Evolutionary conservation across 2,888 invertebrate species (phyloP).

Genomic region (Phragmatobia fuliginosa): DNA sequence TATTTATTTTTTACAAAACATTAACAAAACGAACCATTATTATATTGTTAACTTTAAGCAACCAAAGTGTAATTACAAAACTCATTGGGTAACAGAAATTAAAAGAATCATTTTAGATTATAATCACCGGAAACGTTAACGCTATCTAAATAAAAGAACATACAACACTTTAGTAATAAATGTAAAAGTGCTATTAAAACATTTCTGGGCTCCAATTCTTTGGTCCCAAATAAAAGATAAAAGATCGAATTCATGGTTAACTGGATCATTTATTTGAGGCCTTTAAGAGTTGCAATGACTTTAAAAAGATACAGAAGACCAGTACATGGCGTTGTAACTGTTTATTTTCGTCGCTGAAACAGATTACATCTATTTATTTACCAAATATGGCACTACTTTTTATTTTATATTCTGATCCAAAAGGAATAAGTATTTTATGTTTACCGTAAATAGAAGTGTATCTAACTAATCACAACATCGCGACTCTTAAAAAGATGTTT

Average conservation of each 20-base stretch:
- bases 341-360: neutral
- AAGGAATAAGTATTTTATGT: too few relatives aligned
- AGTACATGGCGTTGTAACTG: neutral
- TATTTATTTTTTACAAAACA: neutral
- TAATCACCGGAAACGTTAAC: conserved; percentile 2
- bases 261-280: neutral
- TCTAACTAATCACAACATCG: too few relatives aligned
- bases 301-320: neutral
- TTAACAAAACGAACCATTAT: neutral
- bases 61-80: neutral
- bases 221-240: too few relatives aligned
- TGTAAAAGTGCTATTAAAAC: neutral
- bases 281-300: neutral
- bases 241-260: too few relatives aligned
- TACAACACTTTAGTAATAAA: neutral
- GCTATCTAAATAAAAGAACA: neutral
- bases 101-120: neutral
- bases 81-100: neutral
- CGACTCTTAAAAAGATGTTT: too few relatives aligned
- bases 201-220: neutral
- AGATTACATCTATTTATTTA: neutral
- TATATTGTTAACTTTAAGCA: neutral
- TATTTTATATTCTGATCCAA: neutral
- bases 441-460: too few relatives aligned
- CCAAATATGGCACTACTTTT: neutral